Base-by-base conservation (phyloP, 2,113 vertebrate genomes). In the Xyliphius kryptos region DNA sequence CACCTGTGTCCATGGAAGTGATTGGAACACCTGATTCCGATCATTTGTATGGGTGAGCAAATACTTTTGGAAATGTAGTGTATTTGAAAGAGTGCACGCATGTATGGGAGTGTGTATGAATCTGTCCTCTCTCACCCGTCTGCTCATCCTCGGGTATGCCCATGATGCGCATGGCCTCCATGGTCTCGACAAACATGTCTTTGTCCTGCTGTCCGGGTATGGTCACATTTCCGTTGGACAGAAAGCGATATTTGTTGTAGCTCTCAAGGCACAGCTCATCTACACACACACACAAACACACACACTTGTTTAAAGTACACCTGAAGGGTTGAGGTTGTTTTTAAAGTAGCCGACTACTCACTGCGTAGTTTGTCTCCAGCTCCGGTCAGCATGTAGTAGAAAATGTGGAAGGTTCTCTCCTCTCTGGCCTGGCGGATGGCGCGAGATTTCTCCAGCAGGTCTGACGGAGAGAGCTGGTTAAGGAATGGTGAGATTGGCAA, bases 171-270 rank as follows among this genome's bases (percentile, higher is more conserved):
- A 98, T 91, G 74, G 96, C 92, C 58, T 97, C 94, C 88, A 95
- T 72, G 54, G 96, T 99, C 81, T 99, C 96, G 54, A 82, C 79
- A 73, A 96, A 99, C 79, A 97, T 83, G 75, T 99, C 96, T 69
- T 93, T 97, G 82, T 98, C 95, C 75, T 98, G 94, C 74, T 97
- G 95, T 4, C 96, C 96, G 0, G 96, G 95, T 68, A 99, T 97
- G 0, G 94, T 98, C 48, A 99, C 86, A 0, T 97, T 93, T 2
- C 96, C 96, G 0, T 97, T 99, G 78, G 93, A 97, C 74, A 99
- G 86, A 86, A 99, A 99, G 52, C 93, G 91, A 53, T 99, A 99
- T 44, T 95, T 94, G 81, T 88, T 97, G 85, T 96, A 99, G 58
- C 77, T 73, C 77, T 88, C 86, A 20, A 88, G 77, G 59, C 86